Conservation (phyloP, 1,140 invertebrate genomes). For the Bombus sibiricus region DNA sequence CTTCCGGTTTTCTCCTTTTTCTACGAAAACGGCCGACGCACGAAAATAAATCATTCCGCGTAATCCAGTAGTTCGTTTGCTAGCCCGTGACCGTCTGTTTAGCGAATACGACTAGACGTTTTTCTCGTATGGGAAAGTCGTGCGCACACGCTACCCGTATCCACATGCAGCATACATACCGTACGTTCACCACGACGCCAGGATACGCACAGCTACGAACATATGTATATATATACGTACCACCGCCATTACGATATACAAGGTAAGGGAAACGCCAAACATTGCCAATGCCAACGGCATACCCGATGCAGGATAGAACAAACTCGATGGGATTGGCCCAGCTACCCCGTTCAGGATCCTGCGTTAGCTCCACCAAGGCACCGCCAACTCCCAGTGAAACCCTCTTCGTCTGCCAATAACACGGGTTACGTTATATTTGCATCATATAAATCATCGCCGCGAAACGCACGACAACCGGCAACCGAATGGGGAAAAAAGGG, state of each 20-base stretch:
- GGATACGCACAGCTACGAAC: background rate
- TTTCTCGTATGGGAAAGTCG: background rate
- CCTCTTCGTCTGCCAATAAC: constrained; percentile 73
- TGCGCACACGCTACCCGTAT: background rate
- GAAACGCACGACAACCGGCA: background rate
- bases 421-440: constrained; percentile 60
- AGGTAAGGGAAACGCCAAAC: constrained; percentile 95
- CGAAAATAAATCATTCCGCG: constrained; percentile 48
- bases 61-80: constrained; percentile 50
- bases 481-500: too few relatives aligned
- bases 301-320: constrained; percentile 90
- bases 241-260: constrained; percentile 91
- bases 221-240: constrained; percentile 80
- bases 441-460: constrained; percentile 58
- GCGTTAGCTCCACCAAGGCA: constrained; percentile 64
- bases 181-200: background rate
- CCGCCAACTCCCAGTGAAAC: constrained; percentile 71
- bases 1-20: background rate
- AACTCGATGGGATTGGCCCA: constrained; percentile 90
- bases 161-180: background rate
- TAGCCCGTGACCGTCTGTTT: constrained; percentile 29
- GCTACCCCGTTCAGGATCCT: constrained; percentile 83
- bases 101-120: constrained; percentile 26
- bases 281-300: constrained; percentile 93
- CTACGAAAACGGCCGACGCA: constrained; percentile 11